Percentiles rank a stretch among this genome's conserved stretches.
Conservation (phyloP, 2,797 vertebrate genomes). For the Etheostoma perlongum region DNA sequence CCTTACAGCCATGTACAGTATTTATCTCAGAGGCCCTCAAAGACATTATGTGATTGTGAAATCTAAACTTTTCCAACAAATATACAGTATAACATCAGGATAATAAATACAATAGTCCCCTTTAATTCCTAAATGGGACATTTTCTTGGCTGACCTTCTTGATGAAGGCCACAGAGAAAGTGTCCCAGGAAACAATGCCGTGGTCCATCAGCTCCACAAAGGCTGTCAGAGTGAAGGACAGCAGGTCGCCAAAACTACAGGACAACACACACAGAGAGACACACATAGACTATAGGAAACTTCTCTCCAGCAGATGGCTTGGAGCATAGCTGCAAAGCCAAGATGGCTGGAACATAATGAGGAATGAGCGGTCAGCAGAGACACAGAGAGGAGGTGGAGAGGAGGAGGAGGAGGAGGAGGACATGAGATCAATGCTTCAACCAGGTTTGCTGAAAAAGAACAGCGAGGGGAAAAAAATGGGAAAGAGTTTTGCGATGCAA, state of each 20-base stretch:
- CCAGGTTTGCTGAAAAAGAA: constrained; percentile 60
- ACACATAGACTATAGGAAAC: constrained; percentile 76
- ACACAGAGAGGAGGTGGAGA: constrained; percentile 36
- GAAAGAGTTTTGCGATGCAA: constrained; percentile 52
- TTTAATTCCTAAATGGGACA: constrained; percentile 11
- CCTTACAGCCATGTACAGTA: not conserved
- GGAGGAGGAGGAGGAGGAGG: constrained; percentile 34
- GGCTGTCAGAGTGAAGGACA: constrained; percentile 98
- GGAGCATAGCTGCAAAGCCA: constrained; percentile 62
- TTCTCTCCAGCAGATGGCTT: constrained; percentile 62
- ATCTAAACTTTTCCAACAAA: not conserved
- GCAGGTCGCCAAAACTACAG: constrained; percentile 97
- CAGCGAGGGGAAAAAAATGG: constrained; percentile 20
- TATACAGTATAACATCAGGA: not conserved
- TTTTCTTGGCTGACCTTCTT: constrained; percentile 91
- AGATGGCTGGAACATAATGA: constrained; percentile 54
- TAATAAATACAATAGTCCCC: not conserved
- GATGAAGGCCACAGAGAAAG: constrained; percentile 98
- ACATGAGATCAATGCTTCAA: constrained; percentile 54
- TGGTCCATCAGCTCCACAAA: constrained; percentile 99
- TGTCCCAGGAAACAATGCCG: constrained; percentile 99
- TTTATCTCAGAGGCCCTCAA: not conserved
- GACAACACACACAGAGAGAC: constrained; percentile 77
- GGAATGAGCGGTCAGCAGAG: constrained; percentile 54
- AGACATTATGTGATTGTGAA: not conserved